Evolutionary conservation across 1,140 invertebrate species (phyloP).

Genomic region (Platyura marginata): DNA sequence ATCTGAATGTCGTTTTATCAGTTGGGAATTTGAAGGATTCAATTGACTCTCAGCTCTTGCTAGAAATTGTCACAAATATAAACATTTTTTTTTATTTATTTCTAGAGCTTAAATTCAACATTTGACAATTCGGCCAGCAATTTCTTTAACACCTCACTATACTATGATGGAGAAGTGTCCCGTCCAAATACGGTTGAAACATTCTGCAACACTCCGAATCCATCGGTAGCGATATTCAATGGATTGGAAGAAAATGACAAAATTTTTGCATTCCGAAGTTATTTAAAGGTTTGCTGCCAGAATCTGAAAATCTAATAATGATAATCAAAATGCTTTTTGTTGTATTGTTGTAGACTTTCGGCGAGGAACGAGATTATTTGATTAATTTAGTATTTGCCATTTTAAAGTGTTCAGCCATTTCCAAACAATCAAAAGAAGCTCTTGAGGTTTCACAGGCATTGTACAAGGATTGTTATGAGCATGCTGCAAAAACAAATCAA

Average conservation of each 20-base stretch:
- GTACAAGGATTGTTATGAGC: conserved; percentile 36
- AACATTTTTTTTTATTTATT: no score
- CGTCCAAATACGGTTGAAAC: conserved; percentile 9
- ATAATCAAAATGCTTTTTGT: background rate
- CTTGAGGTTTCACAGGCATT: conserved; percentile 32
- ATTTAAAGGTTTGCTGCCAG: conserved; percentile 14
- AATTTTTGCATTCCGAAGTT: conserved; percentile 17
- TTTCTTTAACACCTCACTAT: no score
- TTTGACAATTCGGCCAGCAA: no score
- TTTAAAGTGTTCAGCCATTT: conserved; percentile 39
- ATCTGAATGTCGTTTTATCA: no score
- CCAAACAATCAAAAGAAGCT: conserved; percentile 28
- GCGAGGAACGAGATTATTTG: conserved; percentile 19
- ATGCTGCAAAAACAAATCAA: conserved; percentile 26
- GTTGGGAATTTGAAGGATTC: no score
- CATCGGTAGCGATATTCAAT: conserved; percentile 15
- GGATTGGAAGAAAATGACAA: conserved; percentile 11
- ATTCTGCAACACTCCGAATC: conserved; percentile 17
- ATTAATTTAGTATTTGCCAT: conserved; percentile 28
- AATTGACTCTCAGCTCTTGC: no score
- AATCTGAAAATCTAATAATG: background rate
- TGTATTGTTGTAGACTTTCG: background rate
- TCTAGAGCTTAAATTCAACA: no score
- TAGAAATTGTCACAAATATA: no score
- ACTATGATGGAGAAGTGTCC: background rate